Percentiles rank a stretch among this genome's conserved stretches.
These are phyloP conservation scores for Theretra japonica DNA, from an alignment of 2,888 invertebrate genomes.

Conservation along the genomic window DNA sequence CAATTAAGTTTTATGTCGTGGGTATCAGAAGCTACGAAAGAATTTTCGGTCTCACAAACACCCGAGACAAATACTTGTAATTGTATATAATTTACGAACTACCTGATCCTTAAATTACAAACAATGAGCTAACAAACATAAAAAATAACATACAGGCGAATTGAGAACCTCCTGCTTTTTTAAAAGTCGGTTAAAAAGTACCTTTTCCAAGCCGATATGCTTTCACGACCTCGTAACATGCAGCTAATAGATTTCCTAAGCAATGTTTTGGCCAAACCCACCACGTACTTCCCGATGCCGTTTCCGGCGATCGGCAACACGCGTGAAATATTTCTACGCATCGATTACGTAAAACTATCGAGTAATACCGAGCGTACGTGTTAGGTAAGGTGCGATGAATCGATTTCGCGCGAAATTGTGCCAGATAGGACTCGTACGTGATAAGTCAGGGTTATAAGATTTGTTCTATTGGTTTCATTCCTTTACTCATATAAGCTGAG, in stretches of 20 bases:
- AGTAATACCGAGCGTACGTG: conserved; percentile 39
- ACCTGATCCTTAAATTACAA: too few relatives aligned
- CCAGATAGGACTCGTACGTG: not conserved
- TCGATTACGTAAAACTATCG: conserved; percentile 47
- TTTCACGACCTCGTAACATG: not conserved
- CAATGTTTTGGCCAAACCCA: not conserved
- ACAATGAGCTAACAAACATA: too few relatives aligned
- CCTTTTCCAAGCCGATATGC: too few relatives aligned
- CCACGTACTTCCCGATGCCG: not conserved
- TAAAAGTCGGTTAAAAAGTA: too few relatives aligned
- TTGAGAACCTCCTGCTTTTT: too few relatives aligned
- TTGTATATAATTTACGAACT: too few relatives aligned
- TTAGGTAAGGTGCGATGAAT: conserved; percentile 40
- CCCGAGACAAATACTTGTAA: too few relatives aligned
- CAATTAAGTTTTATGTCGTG: too few relatives aligned
- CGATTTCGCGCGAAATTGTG: not conserved
- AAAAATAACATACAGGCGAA: too few relatives aligned
- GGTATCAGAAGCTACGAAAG: too few relatives aligned
- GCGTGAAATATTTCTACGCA: conserved; percentile 46
- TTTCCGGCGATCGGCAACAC: conserved; percentile 45
- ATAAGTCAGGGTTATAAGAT: not conserved
- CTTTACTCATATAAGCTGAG: not conserved
- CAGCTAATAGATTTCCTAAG: not conserved
- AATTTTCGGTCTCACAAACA: too few relatives aligned
- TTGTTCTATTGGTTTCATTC: not conserved